phyloP scores from a whole-genome alignment of 2,113 vertebrate species.

The Taxidea taxus region DNA sequence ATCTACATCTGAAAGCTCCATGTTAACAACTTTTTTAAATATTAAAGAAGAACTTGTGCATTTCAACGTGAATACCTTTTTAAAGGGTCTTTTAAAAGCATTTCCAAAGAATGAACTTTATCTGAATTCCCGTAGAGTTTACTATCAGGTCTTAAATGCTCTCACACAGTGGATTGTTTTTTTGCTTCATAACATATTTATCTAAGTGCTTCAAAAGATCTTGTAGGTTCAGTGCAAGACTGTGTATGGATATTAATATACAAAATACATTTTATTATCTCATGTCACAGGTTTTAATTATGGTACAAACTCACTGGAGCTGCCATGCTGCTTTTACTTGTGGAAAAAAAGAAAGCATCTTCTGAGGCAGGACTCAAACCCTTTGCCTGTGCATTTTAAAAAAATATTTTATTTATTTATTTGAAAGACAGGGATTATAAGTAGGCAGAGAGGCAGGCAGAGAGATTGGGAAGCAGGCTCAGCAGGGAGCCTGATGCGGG shows the following conservation, averaged over 20 bases:
- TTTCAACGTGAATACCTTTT: conserved; percentile 15
- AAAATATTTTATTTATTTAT: no score
- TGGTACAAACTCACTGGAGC: not conserved
- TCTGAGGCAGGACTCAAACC: not conserved
- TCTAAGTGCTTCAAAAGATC: conserved; percentile 39
- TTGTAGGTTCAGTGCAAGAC: not conserved
- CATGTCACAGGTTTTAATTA: not conserved
- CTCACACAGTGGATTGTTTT: conserved; percentile 31
- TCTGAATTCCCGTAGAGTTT: not conserved
- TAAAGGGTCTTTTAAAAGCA: conserved; percentile 14
- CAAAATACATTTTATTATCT: conserved; percentile 11
- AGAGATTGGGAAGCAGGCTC: no score
- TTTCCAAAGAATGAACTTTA: conserved; percentile 40
- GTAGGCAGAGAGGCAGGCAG: no score
- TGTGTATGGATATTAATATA: not conserved
- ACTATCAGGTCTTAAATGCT: conserved; percentile 19
- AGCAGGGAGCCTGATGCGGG: no score
- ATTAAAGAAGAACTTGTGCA: not conserved
- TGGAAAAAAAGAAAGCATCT: not conserved
- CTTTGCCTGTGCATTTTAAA: conserved; percentile 10
- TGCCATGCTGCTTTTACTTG: not conserved
- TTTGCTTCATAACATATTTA: conserved; percentile 28
- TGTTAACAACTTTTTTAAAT: conserved; percentile 6
- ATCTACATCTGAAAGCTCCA: not conserved
- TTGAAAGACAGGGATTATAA: no score